Base-by-base conservation (phyloP, 2,888 invertebrate genomes). In the Cryptus viduatorius region DNA sequence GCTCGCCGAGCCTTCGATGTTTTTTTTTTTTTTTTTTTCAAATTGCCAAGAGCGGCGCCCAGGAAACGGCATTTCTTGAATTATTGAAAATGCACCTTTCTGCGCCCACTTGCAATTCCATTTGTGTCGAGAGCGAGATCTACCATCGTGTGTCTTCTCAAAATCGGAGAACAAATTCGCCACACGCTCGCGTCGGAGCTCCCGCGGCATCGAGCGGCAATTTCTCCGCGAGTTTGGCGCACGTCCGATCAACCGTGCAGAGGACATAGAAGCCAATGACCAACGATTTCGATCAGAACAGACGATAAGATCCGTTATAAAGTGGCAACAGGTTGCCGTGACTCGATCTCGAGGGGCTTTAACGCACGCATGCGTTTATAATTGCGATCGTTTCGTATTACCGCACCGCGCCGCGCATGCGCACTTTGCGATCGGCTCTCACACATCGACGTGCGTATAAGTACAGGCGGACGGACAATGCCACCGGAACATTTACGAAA, bases 321-420 rank as follows among this genome's bases (percentile, higher is more conserved):
- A 73, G 84, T 78, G 84, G 77, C 78, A 78, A 82, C 78, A 82
- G 82, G 79, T 84, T 78, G 64, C 72, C 67, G 68, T 56, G 68
- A 48, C 65, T 53, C 69, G 56, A 16, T 16, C 16, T 10, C 53
- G n/a, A 72, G 5, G 64, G 42, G 65, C 65, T 56, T 10, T 59
- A 48, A 68, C 46, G 59, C 56, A 72, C 59, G 59, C 72, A 59
- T 24, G 71, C 56, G 56, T 59, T 59, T 56, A 19, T 59, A 72
- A 72, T 72, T 72, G 72, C 59, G 1, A 68, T 68, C 46, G 46
- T 37, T 48, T 68, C 24, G 68, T 5, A 46, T 68, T 16, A 65
- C 44, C 19, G 65, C 65, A 65, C 3, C 48, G 37, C 37, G 37
- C n/a, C n/a, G n/a, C n/a, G n/a, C n/a, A n/a, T n/a, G n/a, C 5